Conservation (phyloP, 1,140 invertebrate species). For the Drosophila eugracilis region DNA sequence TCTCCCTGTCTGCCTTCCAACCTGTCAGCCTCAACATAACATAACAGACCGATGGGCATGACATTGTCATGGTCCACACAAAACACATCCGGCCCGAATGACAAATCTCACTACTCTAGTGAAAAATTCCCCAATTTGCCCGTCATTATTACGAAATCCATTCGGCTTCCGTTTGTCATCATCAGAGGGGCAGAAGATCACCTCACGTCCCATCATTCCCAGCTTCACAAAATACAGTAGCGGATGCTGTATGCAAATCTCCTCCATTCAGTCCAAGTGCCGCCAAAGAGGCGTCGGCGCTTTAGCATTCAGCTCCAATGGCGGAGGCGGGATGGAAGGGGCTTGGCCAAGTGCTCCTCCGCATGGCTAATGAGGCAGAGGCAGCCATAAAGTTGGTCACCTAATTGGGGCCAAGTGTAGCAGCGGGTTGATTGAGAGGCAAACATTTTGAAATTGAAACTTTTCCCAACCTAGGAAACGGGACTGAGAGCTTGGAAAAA, state of each 20-base stretch:
- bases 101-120: slow-evolving; percentile 58
- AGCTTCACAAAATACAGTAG: slow-evolving; percentile 75
- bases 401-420: slow-evolving; percentile 75
- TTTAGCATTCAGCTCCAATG: slow-evolving; percentile 59
- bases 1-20: slow-evolving; percentile 52
- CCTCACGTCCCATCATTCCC: slow-evolving; percentile 48
- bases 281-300: slow-evolving; percentile 64
- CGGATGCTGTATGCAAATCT: slow-evolving; percentile 82
- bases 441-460: slow-evolving; percentile 60
- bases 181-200: slow-evolving; percentile 20
- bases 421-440: slow-evolving; percentile 33
- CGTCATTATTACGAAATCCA: slow-evolving; percentile 69
- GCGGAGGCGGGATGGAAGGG: slow-evolving; percentile 18
- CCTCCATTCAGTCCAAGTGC: slow-evolving; percentile 56
- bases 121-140: slow-evolving; percentile 70
- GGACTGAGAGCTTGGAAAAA: no score
- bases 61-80: slow-evolving; percentile 72
- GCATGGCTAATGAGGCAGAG: slow-evolving; percentile 79
- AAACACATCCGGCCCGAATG: slow-evolving; percentile 80
- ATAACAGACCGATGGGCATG: slow-evolving; percentile 51
- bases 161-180: slow-evolving; percentile 55
- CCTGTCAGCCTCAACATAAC: slow-evolving; percentile 58
- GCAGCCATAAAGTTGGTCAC: slow-evolving; percentile 64
- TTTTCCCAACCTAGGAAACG: not conserved
- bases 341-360: slow-evolving; percentile 74